Conservation (phyloP, 2,888 invertebrate genomes). For the Myopa tessellatipennis region DNA sequence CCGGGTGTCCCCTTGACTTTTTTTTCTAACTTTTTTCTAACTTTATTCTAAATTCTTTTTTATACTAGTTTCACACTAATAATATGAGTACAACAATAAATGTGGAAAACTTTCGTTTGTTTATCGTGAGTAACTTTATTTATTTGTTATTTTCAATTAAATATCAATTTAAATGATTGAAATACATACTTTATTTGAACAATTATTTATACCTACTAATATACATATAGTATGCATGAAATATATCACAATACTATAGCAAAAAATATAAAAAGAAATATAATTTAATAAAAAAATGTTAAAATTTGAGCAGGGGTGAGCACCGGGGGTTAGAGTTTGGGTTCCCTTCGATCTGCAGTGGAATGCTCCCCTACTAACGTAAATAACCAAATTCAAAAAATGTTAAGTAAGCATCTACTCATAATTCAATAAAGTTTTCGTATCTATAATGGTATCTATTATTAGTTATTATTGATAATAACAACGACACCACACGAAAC, state of each 20-base stretch:
- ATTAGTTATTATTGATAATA: no score
- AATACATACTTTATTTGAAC: not conserved
- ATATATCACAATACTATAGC: not conserved
- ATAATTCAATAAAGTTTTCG: no score
- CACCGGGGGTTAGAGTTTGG: constrained; percentile 43
- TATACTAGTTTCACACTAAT: not conserved
- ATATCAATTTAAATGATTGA: not conserved
- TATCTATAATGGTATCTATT: no score
- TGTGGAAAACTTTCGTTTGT: not conserved
- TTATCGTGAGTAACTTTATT: no score
- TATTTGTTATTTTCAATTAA: no score
- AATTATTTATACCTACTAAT: no score
- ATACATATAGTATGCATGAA: no score
- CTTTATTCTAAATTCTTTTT: not conserved
- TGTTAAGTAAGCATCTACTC: no score
- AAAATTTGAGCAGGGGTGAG: no score
- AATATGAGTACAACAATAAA: not conserved
- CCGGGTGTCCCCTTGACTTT: constrained; percentile 51
- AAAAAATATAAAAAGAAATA: not conserved
- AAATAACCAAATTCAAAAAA: no score
- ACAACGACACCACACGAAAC: no score
- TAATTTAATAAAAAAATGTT: not conserved
- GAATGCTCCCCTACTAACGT: no score
- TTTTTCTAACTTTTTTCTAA: constrained; percentile 5
- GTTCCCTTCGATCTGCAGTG: not conserved